These are phyloP conservation scores for silkworm (Bombyx mori) DNA, from an alignment of 1,140 invertebrate genomes.

Conservation along the genomic window DNA sequence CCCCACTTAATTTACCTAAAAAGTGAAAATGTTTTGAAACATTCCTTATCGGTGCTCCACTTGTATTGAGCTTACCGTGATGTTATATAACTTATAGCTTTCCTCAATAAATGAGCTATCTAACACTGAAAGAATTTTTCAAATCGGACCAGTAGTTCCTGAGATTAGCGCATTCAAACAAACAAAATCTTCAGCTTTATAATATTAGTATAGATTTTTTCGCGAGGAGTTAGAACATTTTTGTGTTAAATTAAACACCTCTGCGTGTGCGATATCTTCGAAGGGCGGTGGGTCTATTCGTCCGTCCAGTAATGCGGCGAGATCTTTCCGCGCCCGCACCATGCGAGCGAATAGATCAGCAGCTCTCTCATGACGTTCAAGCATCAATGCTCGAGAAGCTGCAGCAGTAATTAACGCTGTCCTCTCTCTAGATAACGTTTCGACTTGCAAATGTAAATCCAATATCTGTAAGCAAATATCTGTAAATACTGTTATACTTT, in stretches of 20 bases:
- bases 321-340: conserved; percentile 36
- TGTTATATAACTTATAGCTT: too few species aligned
- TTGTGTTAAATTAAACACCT: conserved; percentile 18
- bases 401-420: conserved; percentile 42
- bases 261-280: conserved; percentile 20
- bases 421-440: conserved; percentile 42
- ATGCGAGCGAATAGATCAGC: conserved; percentile 44
- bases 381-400: conserved; percentile 51
- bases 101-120: too few species aligned
- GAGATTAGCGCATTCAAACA: too few species aligned
- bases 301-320: conserved; percentile 31
- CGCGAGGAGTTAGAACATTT: background rate
- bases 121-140: too few species aligned
- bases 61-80: too few species aligned
- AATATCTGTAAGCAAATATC: conserved; percentile 36
- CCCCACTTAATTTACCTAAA: background rate
- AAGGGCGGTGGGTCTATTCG: conserved; percentile 18
- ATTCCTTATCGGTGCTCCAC: too few species aligned
- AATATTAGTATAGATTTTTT: background rate
- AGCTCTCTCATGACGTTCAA: conserved; percentile 52
- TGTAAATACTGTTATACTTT: too few species aligned
- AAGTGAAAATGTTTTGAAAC: background rate
- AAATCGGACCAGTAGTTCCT: too few species aligned
- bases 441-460: conserved; percentile 54
- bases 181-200: too few species aligned